phyloP scores from a whole-genome alignment of 2,797 vertebrate species.

The Anomalospiza imberbis region DNA sequence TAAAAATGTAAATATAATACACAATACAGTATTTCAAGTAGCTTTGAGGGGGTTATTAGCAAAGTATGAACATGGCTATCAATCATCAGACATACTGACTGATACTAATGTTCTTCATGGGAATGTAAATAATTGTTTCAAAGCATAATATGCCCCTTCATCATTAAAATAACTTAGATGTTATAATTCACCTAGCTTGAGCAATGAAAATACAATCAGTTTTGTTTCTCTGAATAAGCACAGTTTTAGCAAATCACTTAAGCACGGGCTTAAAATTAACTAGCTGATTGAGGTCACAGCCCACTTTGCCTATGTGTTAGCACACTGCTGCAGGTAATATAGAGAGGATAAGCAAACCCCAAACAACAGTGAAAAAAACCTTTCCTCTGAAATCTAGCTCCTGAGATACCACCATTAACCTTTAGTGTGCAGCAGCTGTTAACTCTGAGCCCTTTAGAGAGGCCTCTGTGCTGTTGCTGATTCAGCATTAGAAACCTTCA shows the following conservation, averaged over 20 bases:
- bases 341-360: not conserved
- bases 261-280: conserved; percentile 37
- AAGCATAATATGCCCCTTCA: not conserved
- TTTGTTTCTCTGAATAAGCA: conserved; percentile 41
- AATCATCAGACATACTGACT: conserved; percentile 1
- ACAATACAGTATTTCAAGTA: not conserved
- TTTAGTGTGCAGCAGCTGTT: not conserved
- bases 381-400: not conserved
- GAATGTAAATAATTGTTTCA: not conserved
- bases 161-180: not conserved
- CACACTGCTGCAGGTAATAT: conserved; percentile 20
- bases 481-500: not conserved
- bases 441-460: not conserved
- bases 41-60: not conserved
- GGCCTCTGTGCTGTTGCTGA: not conserved
- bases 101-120: not conserved
- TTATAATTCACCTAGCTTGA: not conserved
- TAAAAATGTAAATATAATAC: not conserved
- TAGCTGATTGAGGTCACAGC: conserved; percentile 59
- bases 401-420: not conserved
- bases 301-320: not conserved
- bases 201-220: not conserved
- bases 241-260: conserved; percentile 37
- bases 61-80: not conserved
- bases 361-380: not conserved